Conservation (phyloP, 2,888 invertebrate genomes). For the Micoletzkya japonica region DNA sequence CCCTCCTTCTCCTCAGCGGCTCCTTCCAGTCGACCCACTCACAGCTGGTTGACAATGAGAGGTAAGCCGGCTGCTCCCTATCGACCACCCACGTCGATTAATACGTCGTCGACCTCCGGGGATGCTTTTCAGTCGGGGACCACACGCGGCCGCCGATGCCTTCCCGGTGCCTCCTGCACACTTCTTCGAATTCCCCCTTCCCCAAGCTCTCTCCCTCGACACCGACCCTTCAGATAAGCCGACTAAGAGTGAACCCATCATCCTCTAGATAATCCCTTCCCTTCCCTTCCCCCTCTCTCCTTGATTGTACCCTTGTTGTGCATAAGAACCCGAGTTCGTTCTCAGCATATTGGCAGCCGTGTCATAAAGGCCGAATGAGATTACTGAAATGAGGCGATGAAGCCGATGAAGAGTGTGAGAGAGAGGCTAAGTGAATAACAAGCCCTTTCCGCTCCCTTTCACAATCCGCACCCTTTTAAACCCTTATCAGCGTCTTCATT, state of each 20-base stretch:
- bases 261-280: no score
- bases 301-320: no score
- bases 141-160: background rate
- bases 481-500: no score
- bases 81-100: background rate
- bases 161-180: conserved; percentile 9
- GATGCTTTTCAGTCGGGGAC: conserved; percentile 8
- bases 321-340: no score
- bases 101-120: background rate
- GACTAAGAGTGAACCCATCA: background rate
- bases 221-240: background rate
- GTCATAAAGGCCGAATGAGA: no score
- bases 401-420: no score
- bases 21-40: background rate
- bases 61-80: background rate
- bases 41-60: conserved; percentile 2
- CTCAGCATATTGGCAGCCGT: no score
- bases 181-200: conserved; percentile 13
- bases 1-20: conserved; percentile 5
- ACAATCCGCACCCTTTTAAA: no score
- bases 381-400: no score
- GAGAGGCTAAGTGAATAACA: no score
- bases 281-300: no score
- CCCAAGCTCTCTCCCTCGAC: background rate
- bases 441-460: no score